Conservation (phyloP, 2,113 vertebrate genomes). For the Oncorhynchus mykiss region DNA sequence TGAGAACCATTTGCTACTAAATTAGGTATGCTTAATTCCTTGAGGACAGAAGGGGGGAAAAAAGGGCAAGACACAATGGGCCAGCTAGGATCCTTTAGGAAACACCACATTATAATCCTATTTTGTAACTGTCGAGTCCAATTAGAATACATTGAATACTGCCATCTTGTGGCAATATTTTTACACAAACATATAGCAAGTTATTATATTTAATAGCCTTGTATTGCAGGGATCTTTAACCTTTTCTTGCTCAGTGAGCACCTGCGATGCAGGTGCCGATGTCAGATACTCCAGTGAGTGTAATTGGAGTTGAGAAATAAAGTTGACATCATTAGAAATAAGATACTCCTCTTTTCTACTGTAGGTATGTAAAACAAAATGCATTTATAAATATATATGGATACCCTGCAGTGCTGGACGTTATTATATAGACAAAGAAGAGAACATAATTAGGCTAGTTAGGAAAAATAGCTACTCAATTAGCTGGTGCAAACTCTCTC, state of each 20-base stretch:
- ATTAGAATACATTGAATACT: slow-evolving; percentile 17
- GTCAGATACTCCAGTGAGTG: too few species aligned
- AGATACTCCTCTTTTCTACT: too few species aligned
- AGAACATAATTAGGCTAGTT: background rate
- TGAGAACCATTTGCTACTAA: too few species aligned
- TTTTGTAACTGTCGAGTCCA: background rate
- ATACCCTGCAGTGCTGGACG: too few species aligned
- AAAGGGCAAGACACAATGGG: background rate
- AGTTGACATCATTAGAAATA: too few species aligned
- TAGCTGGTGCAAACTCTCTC: too few species aligned
- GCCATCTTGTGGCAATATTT: slow-evolving; percentile 58
- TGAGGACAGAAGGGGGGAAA: too few species aligned
- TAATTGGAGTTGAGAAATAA: too few species aligned
- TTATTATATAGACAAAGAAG: background rate
- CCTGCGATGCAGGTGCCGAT: too few species aligned
- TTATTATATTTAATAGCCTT: background rate
- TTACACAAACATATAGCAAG: slow-evolving; percentile 6
- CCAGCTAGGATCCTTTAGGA: background rate
- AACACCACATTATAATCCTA: background rate
- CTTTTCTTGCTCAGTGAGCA: too few species aligned
- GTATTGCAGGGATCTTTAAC: background rate
- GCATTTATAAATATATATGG: background rate
- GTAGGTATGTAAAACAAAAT: background rate
- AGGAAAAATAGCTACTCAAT: too few species aligned
- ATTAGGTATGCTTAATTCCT: too few species aligned